These are phyloP conservation scores for Plodia interpunctella DNA, from an alignment of 1,140 invertebrate genomes.

Conservation along the genomic window DNA sequence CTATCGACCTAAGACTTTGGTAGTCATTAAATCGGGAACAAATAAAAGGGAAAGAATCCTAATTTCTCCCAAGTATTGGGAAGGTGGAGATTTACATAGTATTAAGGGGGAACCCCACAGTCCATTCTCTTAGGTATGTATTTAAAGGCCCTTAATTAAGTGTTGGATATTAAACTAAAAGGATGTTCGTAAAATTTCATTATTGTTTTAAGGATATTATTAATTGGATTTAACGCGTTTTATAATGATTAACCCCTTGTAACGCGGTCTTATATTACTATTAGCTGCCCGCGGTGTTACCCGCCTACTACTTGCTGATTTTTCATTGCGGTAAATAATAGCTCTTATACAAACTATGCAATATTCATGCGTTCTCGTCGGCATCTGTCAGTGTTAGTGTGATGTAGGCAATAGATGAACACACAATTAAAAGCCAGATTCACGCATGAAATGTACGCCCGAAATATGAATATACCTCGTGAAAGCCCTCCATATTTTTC, in stretches of 20 bases:
- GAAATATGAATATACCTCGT: background rate
- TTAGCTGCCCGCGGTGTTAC: too few species aligned
- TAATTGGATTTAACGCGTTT: background rate
- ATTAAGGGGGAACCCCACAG: background rate
- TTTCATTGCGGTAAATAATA: too few species aligned
- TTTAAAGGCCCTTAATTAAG: background rate
- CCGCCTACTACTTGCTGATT: too few species aligned
- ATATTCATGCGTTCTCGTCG: too few species aligned
- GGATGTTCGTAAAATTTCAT: background rate
- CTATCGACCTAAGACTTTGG: too few species aligned
- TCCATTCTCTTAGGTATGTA: background rate
- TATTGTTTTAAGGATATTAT: background rate
- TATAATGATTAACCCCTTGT: too few species aligned
- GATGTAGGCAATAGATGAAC: too few species aligned
- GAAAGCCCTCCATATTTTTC: background rate
- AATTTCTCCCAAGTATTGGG: background rate
- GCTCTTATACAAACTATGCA: too few species aligned
- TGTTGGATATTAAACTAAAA: background rate
- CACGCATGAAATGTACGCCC: background rate
- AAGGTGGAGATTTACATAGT: conserved; percentile 2
- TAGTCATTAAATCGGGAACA: too few species aligned
- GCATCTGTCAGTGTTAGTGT: too few species aligned
- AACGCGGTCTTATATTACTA: too few species aligned
- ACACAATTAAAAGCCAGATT: background rate
- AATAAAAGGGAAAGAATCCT: background rate